Evolutionary conservation across 2,888 invertebrate genomes (phyloP).

Genomic region (Drosophila prostipennis): DNA sequence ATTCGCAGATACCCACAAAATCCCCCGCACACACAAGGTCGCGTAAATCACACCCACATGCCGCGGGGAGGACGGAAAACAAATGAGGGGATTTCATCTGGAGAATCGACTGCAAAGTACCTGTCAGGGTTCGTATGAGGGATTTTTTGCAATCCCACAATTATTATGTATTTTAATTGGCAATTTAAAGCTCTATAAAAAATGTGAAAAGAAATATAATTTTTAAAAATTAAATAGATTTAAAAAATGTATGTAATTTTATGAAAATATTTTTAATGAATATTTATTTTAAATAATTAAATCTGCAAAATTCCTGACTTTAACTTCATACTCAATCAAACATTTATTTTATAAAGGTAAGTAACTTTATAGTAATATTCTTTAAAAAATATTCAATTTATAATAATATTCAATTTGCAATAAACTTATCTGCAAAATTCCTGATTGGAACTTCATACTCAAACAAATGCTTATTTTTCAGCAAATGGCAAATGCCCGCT

Average conservation of each 20-base stretch:
- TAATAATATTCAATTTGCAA: too few relatives aligned
- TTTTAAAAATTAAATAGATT: too few relatives aligned
- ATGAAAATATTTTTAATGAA: too few relatives aligned
- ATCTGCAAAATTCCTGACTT: neutral
- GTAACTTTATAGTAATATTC: too few relatives aligned
- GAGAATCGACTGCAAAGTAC: conserved; percentile 31
- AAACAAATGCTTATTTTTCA: neutral
- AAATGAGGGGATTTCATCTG: conserved; percentile 21
- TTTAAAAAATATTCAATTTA: too few relatives aligned
- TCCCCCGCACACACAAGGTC: conserved; percentile 19
- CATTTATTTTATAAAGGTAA: too few relatives aligned
- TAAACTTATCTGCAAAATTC: neutral
- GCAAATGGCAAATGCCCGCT: conserved; percentile 25
- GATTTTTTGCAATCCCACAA: neutral
- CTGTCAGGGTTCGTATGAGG: conserved; percentile 10
- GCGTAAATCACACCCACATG: conserved; percentile 56
- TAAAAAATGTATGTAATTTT: too few relatives aligned
- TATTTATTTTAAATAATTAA: too few relatives aligned
- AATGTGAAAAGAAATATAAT: too few relatives aligned
- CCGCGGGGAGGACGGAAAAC: conserved; percentile 16
- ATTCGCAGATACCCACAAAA: conserved; percentile 29
- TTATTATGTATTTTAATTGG: neutral
- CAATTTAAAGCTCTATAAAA: too few relatives aligned
- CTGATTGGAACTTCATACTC: neutral
- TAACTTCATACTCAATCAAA: neutral